phyloP scores from a whole-genome alignment of 2,888 invertebrate species.

The Thymelicus acteon region DNA sequence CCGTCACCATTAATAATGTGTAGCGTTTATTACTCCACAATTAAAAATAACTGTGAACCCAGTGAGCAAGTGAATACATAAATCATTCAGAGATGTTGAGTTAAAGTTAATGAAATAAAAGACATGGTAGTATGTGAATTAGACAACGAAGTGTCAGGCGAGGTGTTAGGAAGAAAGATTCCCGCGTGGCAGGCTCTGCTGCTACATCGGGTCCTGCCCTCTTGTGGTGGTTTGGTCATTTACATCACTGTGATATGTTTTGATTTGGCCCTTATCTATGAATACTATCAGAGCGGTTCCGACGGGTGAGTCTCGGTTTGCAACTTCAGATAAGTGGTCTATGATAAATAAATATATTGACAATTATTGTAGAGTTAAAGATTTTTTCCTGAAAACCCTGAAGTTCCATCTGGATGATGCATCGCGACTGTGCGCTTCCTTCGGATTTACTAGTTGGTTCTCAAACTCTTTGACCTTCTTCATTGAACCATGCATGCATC shows the following conservation, averaged over 20 bases:
- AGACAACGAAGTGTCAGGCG: slow-evolving; percentile 72
- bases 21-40: neutral
- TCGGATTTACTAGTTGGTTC: no score
- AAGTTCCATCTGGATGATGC: no score
- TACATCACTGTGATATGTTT: slow-evolving; percentile 88
- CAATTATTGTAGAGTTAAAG: no score
- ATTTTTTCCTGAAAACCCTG: no score
- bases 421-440: no score
- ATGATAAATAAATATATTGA: no score
- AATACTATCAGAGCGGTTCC: slow-evolving; percentile 86
- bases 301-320: slow-evolving; percentile 69
- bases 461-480: no score
- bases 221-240: slow-evolving; percentile 83
- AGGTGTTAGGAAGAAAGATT: slow-evolving; percentile 70
- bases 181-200: slow-evolving; percentile 75
- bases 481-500: no score
- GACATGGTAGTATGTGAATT: slow-evolving; percentile 77
- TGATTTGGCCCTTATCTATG: slow-evolving; percentile 87
- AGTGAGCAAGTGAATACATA: slow-evolving; percentile 20
- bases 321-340: no score
- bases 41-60: neutral
- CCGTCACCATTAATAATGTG: neutral
- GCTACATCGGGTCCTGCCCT: slow-evolving; percentile 71
- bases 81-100: slow-evolving; percentile 12
- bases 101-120: slow-evolving; percentile 1